phyloP scores from a whole-genome alignment of 2,888 invertebrate genomes.

The Venusia cambrica region DNA sequence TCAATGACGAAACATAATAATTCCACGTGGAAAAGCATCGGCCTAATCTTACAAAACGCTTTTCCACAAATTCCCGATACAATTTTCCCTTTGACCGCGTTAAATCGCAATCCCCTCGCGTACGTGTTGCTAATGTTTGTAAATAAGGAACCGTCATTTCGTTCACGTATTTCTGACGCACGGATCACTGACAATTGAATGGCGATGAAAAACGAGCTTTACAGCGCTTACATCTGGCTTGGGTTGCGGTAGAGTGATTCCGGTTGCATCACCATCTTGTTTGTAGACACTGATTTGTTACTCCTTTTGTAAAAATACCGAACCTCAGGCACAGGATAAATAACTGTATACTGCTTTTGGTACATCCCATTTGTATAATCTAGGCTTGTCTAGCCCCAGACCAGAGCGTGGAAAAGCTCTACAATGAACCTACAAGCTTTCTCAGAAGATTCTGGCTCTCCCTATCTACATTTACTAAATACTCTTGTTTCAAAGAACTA shows the following conservation, averaged over 20 bases:
- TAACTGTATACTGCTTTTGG: too few relatives aligned
- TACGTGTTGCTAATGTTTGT: slow-evolving; percentile 39
- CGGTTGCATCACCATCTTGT: too few relatives aligned
- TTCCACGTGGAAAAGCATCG: neutral
- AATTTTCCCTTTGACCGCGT: slow-evolving; percentile 41
- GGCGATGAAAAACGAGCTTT: neutral
- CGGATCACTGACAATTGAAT: neutral
- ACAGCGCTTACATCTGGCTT: neutral
- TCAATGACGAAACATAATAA: slow-evolving; percentile 1
- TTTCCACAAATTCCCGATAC: slow-evolving; percentile 19
- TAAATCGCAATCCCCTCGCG: slow-evolving; percentile 38
- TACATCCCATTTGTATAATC: too few relatives aligned
- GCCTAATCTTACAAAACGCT: slow-evolving; percentile 11
- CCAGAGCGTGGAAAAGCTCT: too few relatives aligned
- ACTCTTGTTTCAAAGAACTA: too few relatives aligned
- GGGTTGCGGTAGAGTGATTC: too few relatives aligned
- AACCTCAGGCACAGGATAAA: too few relatives aligned
- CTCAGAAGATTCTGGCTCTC: too few relatives aligned
- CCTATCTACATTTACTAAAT: too few relatives aligned
- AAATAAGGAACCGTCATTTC: slow-evolving; percentile 39
- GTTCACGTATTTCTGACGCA: slow-evolving; percentile 18
- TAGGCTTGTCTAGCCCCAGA: too few relatives aligned
- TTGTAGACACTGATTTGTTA: slow-evolving; percentile 6
- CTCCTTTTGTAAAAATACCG: too few relatives aligned
- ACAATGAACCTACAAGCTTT: too few relatives aligned